Conservation (phyloP, 2,797 vertebrate species). For the Sebastes matsubarae region DNA sequence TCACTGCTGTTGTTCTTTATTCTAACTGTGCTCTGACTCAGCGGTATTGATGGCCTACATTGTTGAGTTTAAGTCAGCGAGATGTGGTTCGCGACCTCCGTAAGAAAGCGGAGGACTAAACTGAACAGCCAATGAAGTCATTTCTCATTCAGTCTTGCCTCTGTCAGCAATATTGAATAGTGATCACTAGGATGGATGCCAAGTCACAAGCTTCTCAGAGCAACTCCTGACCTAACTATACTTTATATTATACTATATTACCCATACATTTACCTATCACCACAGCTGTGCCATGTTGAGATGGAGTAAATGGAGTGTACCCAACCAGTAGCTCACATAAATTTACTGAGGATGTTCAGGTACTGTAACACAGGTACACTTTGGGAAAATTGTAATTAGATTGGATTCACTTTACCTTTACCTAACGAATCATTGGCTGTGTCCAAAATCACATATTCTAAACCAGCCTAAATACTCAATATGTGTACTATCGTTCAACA, state of each 20-base stretch:
- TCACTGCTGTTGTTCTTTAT: constrained; percentile 22
- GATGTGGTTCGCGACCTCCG: constrained; percentile 4
- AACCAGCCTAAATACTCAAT: too few species aligned
- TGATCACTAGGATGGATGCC: constrained; percentile 9
- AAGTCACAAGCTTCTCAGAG: not conserved
- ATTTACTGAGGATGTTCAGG: not conserved
- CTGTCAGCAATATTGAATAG: constrained; percentile 20
- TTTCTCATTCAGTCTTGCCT: not conserved
- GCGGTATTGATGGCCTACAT: constrained; percentile 23
- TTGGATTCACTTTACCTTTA: not conserved
- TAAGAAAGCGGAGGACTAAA: not conserved
- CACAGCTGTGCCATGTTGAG: not conserved
- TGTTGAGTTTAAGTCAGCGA: constrained; percentile 34
- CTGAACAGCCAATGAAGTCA: constrained; percentile 6
- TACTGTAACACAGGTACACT: too few species aligned
- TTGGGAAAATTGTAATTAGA: not conserved
- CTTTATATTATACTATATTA: not conserved
- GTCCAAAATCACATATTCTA: too few species aligned
- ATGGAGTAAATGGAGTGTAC: not conserved
- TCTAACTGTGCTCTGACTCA: constrained; percentile 51
- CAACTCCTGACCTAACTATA: not conserved
- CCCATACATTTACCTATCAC: not conserved
- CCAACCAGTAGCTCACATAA: not conserved
- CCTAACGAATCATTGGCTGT: too few species aligned
- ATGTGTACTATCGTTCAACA: too few species aligned